A percentile compares a stretch with the other conserved stretches of the same genome.
Conservation (phyloP, 2,888 invertebrate species). For the Bembecia ichneumoniformis region DNA sequence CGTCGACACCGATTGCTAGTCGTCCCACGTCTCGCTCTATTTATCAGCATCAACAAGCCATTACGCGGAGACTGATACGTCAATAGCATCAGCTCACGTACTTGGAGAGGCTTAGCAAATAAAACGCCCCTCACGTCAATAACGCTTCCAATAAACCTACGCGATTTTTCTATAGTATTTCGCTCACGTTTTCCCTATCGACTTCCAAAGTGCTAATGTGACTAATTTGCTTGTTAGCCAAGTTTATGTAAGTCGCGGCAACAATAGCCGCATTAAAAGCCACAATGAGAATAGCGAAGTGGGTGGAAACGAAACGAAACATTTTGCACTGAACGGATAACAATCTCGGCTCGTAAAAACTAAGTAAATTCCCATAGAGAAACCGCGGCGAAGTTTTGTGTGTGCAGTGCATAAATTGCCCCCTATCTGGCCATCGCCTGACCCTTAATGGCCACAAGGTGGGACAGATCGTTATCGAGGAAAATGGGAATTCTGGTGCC, state of each 20-base stretch:
- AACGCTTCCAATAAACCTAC: neutral
- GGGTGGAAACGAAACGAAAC: slow-evolving; percentile 21
- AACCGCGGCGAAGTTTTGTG: slow-evolving; percentile 31
- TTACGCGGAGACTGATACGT: slow-evolving; percentile 25
- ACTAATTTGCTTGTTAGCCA: slow-evolving; percentile 1
- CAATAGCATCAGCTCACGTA: slow-evolving; percentile 20
- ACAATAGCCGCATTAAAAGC: slow-evolving; percentile 12
- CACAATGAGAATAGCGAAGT: slow-evolving; percentile 14
- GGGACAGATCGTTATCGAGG: slow-evolving; percentile 62
- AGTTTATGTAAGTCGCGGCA: neutral
- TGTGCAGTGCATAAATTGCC: slow-evolving; percentile 64
- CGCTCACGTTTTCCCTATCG: neutral
- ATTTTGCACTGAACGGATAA: slow-evolving; percentile 47
- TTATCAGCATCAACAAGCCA: slow-evolving; percentile 28
- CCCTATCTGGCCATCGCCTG: slow-evolving; percentile 62
- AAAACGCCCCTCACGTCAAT: slow-evolving; percentile 1
- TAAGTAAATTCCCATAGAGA: slow-evolving; percentile 45
- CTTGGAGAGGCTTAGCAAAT: neutral
- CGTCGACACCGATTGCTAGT: neutral
- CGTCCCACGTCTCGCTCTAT: slow-evolving; percentile 13
- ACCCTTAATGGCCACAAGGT: slow-evolving; percentile 62
- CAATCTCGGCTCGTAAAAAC: slow-evolving; percentile 46
- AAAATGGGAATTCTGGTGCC: slow-evolving; percentile 50
- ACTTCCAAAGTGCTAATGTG: neutral
- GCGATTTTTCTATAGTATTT: neutral